Evolutionary conservation across 2,888 invertebrate species (phyloP).

Genomic region (Griposia aprilina): DNA sequence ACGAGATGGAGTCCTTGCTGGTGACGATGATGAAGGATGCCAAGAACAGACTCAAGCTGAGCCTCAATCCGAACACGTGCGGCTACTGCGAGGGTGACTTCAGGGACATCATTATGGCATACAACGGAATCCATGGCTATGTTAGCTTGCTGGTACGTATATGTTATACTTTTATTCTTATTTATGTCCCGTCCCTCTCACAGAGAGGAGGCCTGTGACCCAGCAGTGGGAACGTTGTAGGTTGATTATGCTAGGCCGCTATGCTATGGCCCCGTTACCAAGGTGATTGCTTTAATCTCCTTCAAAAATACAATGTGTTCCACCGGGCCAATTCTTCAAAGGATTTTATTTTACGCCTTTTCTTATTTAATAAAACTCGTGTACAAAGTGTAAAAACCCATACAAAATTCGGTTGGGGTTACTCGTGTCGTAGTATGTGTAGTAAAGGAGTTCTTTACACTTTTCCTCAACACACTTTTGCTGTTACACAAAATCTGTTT

Average conservation of each 20-base stretch:
- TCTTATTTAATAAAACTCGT: neutral
- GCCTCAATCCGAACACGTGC: conserved; percentile 80
- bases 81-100: conserved; percentile 91
- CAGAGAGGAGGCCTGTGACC: neutral
- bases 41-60: conserved; percentile 78
- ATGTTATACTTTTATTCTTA: neutral
- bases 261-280: neutral
- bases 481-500: conserved; percentile 11
- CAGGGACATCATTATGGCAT: conserved; percentile 91
- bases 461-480: conserved; percentile 17
- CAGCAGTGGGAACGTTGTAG: neutral
- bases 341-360: neutral
- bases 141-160: conserved; percentile 93
- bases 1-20: conserved; percentile 80
- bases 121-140: conserved; percentile 95
- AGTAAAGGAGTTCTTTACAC: neutral
- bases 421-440: neutral
- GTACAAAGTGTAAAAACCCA: neutral
- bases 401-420: neutral
- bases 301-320: neutral
- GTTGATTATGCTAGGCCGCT: neutral
- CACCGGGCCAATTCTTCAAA: neutral
- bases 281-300: neutral
- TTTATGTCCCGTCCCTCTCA: neutral
- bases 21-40: conserved; percentile 84